A percentile compares a stretch with the other conserved stretches of the same genome.
Evolutionary conservation across 2,797 vertebrate genomes (phyloP).

Genomic region (Xiphophorus birchmanni): DNA sequence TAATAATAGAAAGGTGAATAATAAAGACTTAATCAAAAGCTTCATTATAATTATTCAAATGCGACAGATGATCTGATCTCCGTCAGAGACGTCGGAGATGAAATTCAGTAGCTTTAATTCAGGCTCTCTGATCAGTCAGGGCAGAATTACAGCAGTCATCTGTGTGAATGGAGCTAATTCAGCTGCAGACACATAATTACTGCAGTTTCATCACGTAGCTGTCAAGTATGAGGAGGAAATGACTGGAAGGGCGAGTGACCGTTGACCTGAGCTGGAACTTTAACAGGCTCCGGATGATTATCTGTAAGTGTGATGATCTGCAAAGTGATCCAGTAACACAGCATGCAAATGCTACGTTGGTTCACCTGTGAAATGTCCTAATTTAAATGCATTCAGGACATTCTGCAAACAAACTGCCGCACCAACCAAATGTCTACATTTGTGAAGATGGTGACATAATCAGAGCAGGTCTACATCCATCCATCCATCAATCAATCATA

Average conservation of each 20-base stretch:
- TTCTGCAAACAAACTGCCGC: background rate
- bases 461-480: background rate
- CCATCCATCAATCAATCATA: background rate
- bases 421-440: background rate
- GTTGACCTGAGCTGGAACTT: background rate
- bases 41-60: slow-evolving; percentile 7
- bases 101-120: slow-evolving; percentile 1
- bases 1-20: slow-evolving; percentile 1
- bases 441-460: background rate
- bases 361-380: background rate
- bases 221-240: background rate
- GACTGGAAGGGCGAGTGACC: background rate
- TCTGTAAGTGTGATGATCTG: background rate
- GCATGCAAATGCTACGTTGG: background rate
- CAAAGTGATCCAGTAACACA: background rate
- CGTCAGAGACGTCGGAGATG: background rate
- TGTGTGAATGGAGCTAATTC: slow-evolving; percentile 4
- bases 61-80: slow-evolving; percentile 2
- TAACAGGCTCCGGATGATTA: background rate
- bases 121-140: background rate
- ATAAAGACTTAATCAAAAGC: slow-evolving; percentile 8
- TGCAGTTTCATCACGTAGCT: background rate
- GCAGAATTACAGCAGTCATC: background rate
- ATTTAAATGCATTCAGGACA: slow-evolving; percentile 6
- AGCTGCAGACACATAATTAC: background rate